Conservation (phyloP, 2,113 vertebrate genomes). For the Hystrix brachyura region DNA sequence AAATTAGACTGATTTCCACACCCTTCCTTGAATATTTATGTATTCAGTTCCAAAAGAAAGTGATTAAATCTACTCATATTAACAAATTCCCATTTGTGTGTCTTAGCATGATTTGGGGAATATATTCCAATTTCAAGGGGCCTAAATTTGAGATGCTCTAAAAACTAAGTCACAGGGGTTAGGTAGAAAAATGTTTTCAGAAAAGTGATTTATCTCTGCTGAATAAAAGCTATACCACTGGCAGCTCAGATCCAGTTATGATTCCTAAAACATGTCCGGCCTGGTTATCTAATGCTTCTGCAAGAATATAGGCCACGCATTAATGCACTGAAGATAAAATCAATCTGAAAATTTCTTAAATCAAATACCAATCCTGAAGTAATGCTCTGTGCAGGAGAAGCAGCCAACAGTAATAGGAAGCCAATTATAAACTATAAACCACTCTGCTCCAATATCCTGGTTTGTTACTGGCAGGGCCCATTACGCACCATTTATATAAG, state of each 20-base stretch:
- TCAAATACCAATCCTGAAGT: constrained; percentile 77
- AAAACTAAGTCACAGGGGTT: constrained; percentile 59
- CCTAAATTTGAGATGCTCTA: constrained; percentile 34
- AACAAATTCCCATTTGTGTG: constrained; percentile 65
- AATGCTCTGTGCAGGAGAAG: constrained; percentile 63
- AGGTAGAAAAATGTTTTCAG: constrained; percentile 60
- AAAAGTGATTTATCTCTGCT: constrained; percentile 66
- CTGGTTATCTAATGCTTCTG: constrained; percentile 72
- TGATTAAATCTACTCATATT: constrained; percentile 51
- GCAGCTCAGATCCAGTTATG: constrained; percentile 61
- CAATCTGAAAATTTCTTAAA: constrained; percentile 81
- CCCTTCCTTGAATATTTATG: constrained; percentile 62
- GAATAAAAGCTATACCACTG: constrained; percentile 50
- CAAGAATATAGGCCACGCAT: constrained; percentile 73
- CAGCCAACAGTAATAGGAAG: constrained; percentile 72
- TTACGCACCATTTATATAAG: constrained; percentile 62
- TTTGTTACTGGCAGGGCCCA: constrained; percentile 66
- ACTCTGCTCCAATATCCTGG: constrained; percentile 51
- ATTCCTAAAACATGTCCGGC: constrained; percentile 58
- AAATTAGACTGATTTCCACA: constrained; percentile 68
- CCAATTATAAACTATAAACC: constrained; percentile 77
- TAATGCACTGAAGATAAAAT: constrained; percentile 81
- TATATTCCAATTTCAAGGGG: neutral
- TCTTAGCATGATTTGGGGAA: constrained; percentile 42
- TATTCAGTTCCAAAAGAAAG: constrained; percentile 57